Evolutionary conservation across 2,797 vertebrate species (phyloP).

Genomic region (Allochrocebus solatus): DNA sequence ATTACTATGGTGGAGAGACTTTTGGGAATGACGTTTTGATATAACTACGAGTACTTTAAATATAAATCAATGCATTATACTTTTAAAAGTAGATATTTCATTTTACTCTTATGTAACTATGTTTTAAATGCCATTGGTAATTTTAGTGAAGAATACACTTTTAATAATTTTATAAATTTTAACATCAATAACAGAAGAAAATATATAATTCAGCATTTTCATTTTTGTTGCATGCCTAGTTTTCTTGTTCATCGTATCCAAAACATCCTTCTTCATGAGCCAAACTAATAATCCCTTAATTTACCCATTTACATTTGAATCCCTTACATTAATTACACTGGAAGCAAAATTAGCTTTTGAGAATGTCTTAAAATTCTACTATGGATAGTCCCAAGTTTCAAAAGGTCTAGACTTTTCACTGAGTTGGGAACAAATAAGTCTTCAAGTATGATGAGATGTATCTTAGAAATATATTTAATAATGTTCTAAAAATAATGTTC

Average conservation of each 20-base stretch:
- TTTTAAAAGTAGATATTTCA: not conserved
- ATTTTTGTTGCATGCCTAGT: not conserved
- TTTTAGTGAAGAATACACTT: not conserved
- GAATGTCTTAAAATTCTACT: not conserved
- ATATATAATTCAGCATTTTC: not conserved
- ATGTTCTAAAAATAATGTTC: not conserved
- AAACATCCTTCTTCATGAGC: not conserved
- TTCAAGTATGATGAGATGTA: not conserved
- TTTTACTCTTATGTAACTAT: not conserved
- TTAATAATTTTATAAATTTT: not conserved
- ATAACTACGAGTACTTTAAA: not conserved
- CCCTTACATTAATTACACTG: not conserved
- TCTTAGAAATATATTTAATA: not conserved
- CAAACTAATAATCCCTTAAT: slow-evolving; percentile 14
- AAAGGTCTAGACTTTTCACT: not conserved
- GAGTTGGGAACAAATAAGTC: not conserved
- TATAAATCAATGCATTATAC: not conserved
- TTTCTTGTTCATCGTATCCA: not conserved
- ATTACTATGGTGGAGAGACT: not conserved
- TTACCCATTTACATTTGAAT: slow-evolving; percentile 48
- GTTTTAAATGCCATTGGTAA: not conserved
- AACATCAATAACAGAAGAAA: not conserved
- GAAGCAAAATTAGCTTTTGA: not conserved
- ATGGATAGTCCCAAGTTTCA: not conserved
- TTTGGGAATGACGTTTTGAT: not conserved